Evolutionary conservation across 2,113 vertebrate species (phyloP), one percentile per base, ranked within the genome.

Genomic region (Ceyx melanurus): DNA sequence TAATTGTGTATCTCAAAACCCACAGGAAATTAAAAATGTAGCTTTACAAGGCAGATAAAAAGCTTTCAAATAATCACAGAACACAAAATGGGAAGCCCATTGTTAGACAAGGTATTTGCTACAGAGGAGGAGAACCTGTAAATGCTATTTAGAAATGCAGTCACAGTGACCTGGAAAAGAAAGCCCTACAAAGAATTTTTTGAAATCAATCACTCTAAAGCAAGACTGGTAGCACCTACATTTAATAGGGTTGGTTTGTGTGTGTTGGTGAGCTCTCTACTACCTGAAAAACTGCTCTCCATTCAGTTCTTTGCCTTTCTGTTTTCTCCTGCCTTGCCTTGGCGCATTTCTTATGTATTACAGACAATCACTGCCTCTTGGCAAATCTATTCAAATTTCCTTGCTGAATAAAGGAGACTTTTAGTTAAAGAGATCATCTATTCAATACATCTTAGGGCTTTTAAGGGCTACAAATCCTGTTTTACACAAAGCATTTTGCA

Each of bases 1-100:
- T 50, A 94, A 96, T 67, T 45, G 40, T 42, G 42, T 88, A 45
- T 94, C 67, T 70, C 57, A 86, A 66, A 76, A 82, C 48, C 10
- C 82, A 91, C 16, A n/a, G 37, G 65, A 93, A 94, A 94, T 80
- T 72, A 89, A 88, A 94, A 87, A 79, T 13, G 35, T 61, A 88
- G 73, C 56, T 90, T 93, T 89, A 89, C 31, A 51, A 89, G 50
- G 80, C 54, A 37, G 67, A 74, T 80, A 51, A 84, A 75, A 94
- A 68, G 16, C 77, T 84, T 82, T 86, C 33, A 90, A 61, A 75
- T 65, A 93, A 93, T 89, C 66, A 84, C 0, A 78, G 53, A 80
- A 62, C 29, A 77, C 74, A 89, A 89, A 33, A 76, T 19, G 45
- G 40, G 50, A 88, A 22, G 54, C 42, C 75, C 48, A 57, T 18